Conservation (phyloP, 2,113 vertebrate species). For the Pelecanoides urinatrix region DNA sequence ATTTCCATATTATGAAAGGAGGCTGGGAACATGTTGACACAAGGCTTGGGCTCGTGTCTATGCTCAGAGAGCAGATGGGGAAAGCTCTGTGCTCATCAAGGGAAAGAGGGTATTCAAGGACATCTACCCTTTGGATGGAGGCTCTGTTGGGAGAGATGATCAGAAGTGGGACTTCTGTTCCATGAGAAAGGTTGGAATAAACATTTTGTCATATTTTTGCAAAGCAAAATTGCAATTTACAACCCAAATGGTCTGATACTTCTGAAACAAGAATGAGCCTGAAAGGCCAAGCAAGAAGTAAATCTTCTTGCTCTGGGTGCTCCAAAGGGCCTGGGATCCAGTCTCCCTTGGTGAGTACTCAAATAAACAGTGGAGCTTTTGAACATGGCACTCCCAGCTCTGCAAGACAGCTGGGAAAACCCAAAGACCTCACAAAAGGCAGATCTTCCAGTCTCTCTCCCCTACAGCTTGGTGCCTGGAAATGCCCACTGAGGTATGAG, state of each 20-base stretch:
- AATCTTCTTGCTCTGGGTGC: not conserved
- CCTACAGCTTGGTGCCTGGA: not conserved
- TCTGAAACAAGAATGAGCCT: not conserved
- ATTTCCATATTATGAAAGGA: conserved; percentile 25
- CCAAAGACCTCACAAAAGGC: not conserved
- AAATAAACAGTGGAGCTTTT: not conserved
- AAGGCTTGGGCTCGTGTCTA: not conserved
- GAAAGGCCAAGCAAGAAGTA: not conserved
- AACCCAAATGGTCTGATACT: not conserved
- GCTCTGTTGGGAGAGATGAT: not conserved
- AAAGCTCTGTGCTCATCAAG: not conserved
- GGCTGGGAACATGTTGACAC: conserved; percentile 25
- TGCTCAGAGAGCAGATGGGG: conserved; percentile 15
- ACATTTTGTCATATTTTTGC: not conserved
- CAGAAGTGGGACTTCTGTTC: not conserved
- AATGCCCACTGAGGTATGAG: not conserved
- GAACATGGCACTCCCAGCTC: not conserved
- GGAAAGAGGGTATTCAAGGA: conserved; percentile 21
- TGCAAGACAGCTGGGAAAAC: not conserved
- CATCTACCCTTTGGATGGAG: not conserved
- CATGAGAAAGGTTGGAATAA: not conserved
- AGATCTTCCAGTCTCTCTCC: not conserved
- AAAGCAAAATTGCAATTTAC: not conserved
- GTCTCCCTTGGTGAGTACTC: not conserved
- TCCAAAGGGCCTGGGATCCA: not conserved